Base-by-base conservation (phyloP, 2,797 vertebrate species). In the Enoplosus armatus region DNA sequence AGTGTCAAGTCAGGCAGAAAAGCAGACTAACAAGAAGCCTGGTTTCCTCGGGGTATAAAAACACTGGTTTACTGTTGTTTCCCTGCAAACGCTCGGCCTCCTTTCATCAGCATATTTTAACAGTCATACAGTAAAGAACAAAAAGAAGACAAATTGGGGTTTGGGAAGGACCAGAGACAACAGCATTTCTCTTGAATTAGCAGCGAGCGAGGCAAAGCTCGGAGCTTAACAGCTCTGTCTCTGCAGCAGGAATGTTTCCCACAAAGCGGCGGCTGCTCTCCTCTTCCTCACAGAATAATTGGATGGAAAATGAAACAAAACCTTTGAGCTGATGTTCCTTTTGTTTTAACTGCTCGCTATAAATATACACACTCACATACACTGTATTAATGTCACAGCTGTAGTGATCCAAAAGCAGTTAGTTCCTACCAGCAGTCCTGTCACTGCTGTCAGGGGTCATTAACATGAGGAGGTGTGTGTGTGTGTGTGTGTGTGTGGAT, bases 21-120 rank as follows among this genome's bases (percentile, higher is more conserved):
- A 77, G 68, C 81, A 68, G 66, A 65, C 87, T 92, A 94, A 95
- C 91, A 89, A 94, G 93, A 87, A 78, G 82, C 41, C 70, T n/a
- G 77, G 22, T 80, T 91, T 85, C 91, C 92, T 92, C 89, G 80
- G 93, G 92, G 90, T 81, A 87, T 88, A 84, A 91, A 89, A 91
- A 85, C 77, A 77, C 29, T 59, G 77, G 80, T 80, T 87, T 83
- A 63, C 77, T 85, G 89, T 88, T 92, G 81, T 87, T 85, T 86
- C 48, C 48, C 78, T 58, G 79, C 74, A 33, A 88, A 77, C 45
- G 26, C 68, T 71, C 48, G 12, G 78, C 82, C 71, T 82, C 85
- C 89, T 92, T 88, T 85, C 88, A 92, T 95, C 94, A 94, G 94
- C 94, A 93, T 95, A 94, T 94, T 94, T 92, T 89, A 94, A 91